phyloP scores from a whole-genome alignment of 2,113 vertebrate genomes.

The Tinamus guttatus region DNA sequence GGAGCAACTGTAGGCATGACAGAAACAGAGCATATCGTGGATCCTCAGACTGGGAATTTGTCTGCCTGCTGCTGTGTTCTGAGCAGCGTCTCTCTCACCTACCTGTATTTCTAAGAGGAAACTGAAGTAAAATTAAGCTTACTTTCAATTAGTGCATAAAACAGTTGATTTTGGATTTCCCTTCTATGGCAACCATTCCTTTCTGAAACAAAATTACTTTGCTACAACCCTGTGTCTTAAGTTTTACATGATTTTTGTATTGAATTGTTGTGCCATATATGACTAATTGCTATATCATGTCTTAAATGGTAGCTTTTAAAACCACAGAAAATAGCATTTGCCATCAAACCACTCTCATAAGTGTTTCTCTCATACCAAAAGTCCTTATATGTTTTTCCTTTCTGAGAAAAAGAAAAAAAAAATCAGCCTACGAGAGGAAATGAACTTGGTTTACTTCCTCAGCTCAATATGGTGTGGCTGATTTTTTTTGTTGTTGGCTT shows the following conservation, averaged over 20 bases:
- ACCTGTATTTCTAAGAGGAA: background rate
- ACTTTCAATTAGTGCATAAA: background rate
- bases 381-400: background rate
- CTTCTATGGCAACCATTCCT: background rate
- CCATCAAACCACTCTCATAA: background rate
- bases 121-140: background rate
- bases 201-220: background rate
- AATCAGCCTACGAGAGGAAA: background rate
- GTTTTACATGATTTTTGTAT: background rate
- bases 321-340: background rate
- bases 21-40: rapidly evolving
- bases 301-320: background rate
- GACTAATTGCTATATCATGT: background rate
- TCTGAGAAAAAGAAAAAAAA: background rate
- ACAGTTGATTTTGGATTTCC: background rate
- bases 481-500: background rate
- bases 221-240: background rate
- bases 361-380: background rate
- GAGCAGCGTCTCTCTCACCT: background rate
- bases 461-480: background rate
- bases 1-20: background rate
- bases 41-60: background rate
- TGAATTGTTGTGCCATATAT: background rate
- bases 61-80: background rate
- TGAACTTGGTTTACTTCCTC: background rate